phyloP scores from a whole-genome alignment of 2,888 invertebrate species.

The Andrena fulva region DNA sequence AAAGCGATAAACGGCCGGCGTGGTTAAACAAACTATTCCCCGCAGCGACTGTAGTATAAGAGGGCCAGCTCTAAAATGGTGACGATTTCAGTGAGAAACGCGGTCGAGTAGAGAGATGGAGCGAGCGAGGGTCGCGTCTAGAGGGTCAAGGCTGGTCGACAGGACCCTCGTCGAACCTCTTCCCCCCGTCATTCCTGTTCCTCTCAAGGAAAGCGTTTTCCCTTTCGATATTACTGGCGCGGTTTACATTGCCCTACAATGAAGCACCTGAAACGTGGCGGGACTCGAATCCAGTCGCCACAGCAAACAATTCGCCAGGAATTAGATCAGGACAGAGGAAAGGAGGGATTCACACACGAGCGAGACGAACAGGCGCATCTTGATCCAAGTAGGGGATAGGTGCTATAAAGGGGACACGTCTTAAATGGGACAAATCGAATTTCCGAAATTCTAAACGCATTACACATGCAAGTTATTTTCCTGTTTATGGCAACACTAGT shows the following conservation, averaged over 20 bases:
- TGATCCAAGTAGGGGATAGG: no score
- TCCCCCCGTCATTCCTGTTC: constrained; percentile 27
- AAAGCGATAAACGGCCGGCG: constrained; percentile 26
- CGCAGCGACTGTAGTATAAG: constrained; percentile 4
- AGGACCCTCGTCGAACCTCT: constrained; percentile 45
- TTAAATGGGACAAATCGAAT: no score
- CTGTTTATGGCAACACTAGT: no score
- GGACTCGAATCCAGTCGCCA: neutral
- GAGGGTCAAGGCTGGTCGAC: constrained; percentile 64
- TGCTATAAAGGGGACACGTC: no score
- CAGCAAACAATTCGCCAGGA: constrained; percentile 1
- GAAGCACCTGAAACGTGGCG: constrained; percentile 29
- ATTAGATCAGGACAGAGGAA: neutral
- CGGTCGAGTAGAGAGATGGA: constrained; percentile 58
- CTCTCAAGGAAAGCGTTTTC: constrained; percentile 41
- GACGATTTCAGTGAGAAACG: constrained; percentile 58
- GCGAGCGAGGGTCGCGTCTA: constrained; percentile 22
- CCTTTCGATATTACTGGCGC: constrained; percentile 40
- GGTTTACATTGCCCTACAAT: constrained; percentile 47
- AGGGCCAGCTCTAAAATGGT: constrained; percentile 34
- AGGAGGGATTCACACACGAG: neutral
- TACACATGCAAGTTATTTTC: no score
- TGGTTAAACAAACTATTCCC: constrained; percentile 9
- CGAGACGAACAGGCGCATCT: neutral
- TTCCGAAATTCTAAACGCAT: no score